Evolutionary conservation across 2,113 vertebrate genomes (phyloP).

Genomic region (Zosterops borbonicus): DNA sequence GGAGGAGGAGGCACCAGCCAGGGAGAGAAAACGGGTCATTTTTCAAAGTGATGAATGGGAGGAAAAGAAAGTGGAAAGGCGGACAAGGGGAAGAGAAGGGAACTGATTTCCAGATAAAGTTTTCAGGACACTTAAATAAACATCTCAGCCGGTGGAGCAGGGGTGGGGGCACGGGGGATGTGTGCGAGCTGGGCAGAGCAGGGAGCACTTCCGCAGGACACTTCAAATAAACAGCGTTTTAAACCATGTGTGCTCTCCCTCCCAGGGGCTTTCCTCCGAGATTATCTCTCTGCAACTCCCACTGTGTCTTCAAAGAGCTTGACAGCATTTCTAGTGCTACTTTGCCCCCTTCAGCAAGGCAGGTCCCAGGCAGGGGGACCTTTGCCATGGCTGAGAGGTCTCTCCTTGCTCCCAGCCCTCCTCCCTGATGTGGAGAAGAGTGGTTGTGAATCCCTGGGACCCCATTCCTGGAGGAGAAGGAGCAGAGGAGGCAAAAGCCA

Average conservation of each 20-base stretch:
- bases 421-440: background rate
- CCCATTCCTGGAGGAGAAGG: background rate
- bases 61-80: constrained; percentile 63
- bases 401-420: background rate
- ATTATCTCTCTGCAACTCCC: background rate
- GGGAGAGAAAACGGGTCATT: background rate
- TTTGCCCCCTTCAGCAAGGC: background rate
- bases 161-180: background rate
- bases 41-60: constrained; percentile 70
- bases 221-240: constrained; percentile 12
- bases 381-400: background rate
- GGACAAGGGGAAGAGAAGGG: constrained; percentile 46
- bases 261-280: background rate
- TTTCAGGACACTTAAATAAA: constrained; percentile 62
- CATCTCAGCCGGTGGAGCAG: background rate
- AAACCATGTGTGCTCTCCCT: background rate
- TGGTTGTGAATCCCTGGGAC: rapidly evolving
- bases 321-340: background rate
- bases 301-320: background rate
- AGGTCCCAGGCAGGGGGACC: background rate
- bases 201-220: constrained; percentile 23
- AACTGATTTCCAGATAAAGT: constrained; percentile 61
- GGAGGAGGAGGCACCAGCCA: background rate
- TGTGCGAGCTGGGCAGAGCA: background rate
- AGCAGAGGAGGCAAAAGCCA: background rate